A percentile compares a stretch with the other conserved stretches of the same genome.
phyloP scores from a whole-genome alignment of 2,797 vertebrate species.

The Eulemur coronatus region DNA sequence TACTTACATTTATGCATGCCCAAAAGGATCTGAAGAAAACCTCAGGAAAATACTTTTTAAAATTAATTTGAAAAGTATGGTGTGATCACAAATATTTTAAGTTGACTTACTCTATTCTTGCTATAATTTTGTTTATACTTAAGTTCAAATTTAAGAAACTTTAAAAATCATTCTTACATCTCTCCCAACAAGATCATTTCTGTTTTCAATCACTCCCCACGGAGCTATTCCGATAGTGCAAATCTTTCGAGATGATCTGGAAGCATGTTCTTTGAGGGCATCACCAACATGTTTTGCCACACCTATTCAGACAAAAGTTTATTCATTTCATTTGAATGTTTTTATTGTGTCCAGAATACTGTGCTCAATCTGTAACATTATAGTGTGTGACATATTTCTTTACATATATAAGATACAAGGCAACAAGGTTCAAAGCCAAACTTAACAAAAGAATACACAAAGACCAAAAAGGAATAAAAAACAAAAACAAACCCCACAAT shows the following conservation, averaged over 20 bases:
- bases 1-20: neutral
- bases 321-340: slow-evolving; percentile 24
- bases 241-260: slow-evolving; percentile 97
- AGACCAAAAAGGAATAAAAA: neutral
- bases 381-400: slow-evolving; percentile 41
- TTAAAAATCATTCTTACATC: slow-evolving; percentile 90
- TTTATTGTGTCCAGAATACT: slow-evolving; percentile 32
- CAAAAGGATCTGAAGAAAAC: neutral
- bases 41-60: slow-evolving; percentile 20
- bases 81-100: slow-evolving; percentile 18
- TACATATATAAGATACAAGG: neutral
- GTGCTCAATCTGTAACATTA: slow-evolving; percentile 6
- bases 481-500: neutral
- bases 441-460: neutral
- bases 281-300: slow-evolving; percentile 99
- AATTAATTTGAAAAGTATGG: slow-evolving; percentile 18
- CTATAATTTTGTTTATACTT: neutral
- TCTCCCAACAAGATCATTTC: slow-evolving; percentile 98
- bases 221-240: slow-evolving; percentile 98
- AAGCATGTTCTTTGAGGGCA: slow-evolving; percentile 96
- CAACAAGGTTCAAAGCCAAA: slow-evolving; percentile 12
- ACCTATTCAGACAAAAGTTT: slow-evolving; percentile 82
- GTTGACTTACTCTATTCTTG: neutral
- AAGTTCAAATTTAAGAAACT: slow-evolving; percentile 37
- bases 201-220: slow-evolving; percentile 99